Percentiles rank a stretch among this genome's conserved stretches.
These are phyloP conservation scores for Acrocyrtus sp. DNA, from an alignment of 2,888 invertebrate species.

Conservation along the genomic window DNA sequence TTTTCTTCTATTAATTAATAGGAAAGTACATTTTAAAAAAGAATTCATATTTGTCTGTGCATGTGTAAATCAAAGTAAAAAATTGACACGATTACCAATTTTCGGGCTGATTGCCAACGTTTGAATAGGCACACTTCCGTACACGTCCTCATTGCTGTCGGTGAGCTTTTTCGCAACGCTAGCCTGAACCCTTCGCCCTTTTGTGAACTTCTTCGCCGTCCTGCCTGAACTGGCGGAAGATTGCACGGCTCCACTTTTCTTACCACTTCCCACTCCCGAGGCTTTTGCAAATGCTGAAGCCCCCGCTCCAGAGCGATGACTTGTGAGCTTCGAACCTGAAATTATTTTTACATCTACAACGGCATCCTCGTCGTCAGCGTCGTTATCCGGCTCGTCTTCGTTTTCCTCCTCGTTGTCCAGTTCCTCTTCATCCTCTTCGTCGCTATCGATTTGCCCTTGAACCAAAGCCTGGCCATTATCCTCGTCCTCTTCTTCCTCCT, in stretches of 20 bases:
- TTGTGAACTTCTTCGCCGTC: not conserved
- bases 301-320: not conserved
- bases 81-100: slow-evolving; percentile 56
- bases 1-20: no score
- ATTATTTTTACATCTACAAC: slow-evolving; percentile 34
- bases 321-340: not conserved
- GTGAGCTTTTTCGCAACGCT: slow-evolving; percentile 29
- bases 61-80: slow-evolving; percentile 41
- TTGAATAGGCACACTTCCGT: slow-evolving; percentile 60
- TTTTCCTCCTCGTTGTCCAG: not conserved
- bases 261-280: not conserved
- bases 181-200: no score
- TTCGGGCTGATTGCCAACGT: slow-evolving; percentile 56
- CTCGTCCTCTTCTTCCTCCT: slow-evolving; percentile 28
- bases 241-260: not conserved
- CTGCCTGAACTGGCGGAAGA: not conserved
- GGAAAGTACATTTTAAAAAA: no score
- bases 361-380: slow-evolving; percentile 41
- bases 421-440: no score
- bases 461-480: no score
- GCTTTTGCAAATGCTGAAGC: not conserved
- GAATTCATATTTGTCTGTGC: slow-evolving; percentile 1
- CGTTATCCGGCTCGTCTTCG: slow-evolving; percentile 23
- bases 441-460: no score
- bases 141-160: slow-evolving; percentile 62